These are phyloP conservation scores for Frankliniella intonsa DNA, from an alignment of 2,888 invertebrate species.

Conservation along the genomic window DNA sequence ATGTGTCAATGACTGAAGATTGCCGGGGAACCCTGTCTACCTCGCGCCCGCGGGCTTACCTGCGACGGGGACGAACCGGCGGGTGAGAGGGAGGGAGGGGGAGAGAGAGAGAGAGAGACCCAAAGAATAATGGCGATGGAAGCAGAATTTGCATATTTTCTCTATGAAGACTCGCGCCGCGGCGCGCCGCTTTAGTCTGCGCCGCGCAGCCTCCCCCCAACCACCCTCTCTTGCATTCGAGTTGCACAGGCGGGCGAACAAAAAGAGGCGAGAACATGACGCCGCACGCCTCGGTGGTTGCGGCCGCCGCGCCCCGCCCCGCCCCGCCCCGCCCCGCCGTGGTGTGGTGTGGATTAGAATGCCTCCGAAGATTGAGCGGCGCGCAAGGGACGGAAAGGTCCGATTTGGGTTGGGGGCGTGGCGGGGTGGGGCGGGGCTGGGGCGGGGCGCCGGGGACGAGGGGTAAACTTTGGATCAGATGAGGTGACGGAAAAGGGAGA, in stretches of 20 bases:
- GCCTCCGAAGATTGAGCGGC: background rate
- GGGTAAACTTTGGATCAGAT: constrained; percentile 1
- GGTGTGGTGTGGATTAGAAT: constrained; percentile 6
- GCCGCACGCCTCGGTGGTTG: too few relatives aligned
- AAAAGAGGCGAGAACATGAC: background rate
- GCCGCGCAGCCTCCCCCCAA: background rate
- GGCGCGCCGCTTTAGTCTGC: background rate
- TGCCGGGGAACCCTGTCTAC: too few relatives aligned
- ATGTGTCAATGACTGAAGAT: too few relatives aligned
- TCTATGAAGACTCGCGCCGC: background rate
- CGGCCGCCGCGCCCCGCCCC: background rate
- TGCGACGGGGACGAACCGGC: background rate
- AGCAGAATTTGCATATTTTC: constrained; percentile 23
- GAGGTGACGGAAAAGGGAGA: constrained; percentile 15
- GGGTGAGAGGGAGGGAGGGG: background rate
- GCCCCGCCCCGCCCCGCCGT: background rate
- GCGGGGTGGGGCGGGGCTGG: background rate
- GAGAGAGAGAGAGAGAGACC: background rate
- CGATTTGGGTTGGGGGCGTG: background rate
- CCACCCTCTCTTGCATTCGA: background rate
- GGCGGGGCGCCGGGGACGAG: background rate
- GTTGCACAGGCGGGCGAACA: background rate
- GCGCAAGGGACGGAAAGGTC: background rate
- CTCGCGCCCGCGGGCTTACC: too few relatives aligned
- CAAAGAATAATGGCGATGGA: constrained; percentile 18